A percentile compares a stretch with the other conserved stretches of the same genome.
Evolutionary conservation across 2,113 vertebrate genomes (phyloP).

Genomic region (Clupea harengus): DNA sequence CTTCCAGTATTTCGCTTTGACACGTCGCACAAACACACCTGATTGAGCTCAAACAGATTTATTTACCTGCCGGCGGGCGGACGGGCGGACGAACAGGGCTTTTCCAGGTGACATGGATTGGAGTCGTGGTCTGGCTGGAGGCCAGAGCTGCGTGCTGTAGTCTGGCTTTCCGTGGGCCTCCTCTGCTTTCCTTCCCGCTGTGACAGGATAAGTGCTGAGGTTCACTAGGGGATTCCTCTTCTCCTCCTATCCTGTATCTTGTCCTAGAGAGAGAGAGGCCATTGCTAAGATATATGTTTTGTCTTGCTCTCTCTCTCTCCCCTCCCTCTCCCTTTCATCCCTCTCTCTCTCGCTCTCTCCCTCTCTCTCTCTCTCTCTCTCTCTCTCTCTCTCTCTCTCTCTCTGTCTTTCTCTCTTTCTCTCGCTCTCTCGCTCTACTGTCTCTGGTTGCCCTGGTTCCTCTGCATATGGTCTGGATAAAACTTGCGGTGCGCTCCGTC

Average conservation of each 20-base stretch:
- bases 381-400: background rate
- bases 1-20: background rate
- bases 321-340: slow-evolving; percentile 46
- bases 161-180: background rate
- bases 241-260: slow-evolving; percentile 52
- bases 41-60: background rate
- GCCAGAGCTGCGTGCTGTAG: slow-evolving; percentile 25
- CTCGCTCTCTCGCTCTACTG: slow-evolving; percentile 50
- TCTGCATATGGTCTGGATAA: slow-evolving; percentile 65
- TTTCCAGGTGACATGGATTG: background rate
- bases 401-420: background rate
- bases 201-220: slow-evolving; percentile 46
- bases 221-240: slow-evolving; percentile 24
- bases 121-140: slow-evolving; percentile 22
- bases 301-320: slow-evolving; percentile 36
- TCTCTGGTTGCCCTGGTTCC: background rate
- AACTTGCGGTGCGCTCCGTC: slow-evolving; percentile 60
- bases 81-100: background rate
- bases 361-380: background rate
- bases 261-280: slow-evolving; percentile 51
- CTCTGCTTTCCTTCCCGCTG: background rate
- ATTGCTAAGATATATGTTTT: slow-evolving; percentile 32
- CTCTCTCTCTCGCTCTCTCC: background rate
- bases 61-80: background rate
- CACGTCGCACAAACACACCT: background rate